A percentile compares a stretch with the other conserved stretches of the same genome.
Conservation (phyloP, 2,113 vertebrate genomes). For the Fukomys damarensis region DNA sequence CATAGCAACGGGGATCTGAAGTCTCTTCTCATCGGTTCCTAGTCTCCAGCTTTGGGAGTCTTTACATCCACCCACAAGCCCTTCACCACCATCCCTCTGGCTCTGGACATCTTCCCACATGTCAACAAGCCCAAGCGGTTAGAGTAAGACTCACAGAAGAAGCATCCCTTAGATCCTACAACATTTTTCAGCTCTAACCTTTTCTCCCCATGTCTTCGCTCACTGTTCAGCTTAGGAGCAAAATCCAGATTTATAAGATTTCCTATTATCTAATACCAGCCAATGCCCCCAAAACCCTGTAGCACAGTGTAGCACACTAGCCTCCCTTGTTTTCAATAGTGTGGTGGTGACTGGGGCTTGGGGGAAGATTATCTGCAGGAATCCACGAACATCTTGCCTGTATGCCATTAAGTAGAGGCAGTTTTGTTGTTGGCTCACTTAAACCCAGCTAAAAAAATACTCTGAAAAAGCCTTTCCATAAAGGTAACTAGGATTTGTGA, state of each 20-base stretch:
- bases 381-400: not conserved
- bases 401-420: not conserved
- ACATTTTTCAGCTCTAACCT: not conserved
- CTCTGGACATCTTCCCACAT: not conserved
- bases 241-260: not conserved
- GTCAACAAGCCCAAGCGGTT: not conserved
- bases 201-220: not conserved
- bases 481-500: not conserved
- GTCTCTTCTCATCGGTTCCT: not conserved
- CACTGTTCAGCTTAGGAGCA: not conserved
- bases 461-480: not conserved
- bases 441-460: not conserved
- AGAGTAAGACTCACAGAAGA: not conserved
- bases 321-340: not conserved
- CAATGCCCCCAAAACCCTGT: not conserved
- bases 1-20: not conserved
- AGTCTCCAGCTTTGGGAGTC: not conserved
- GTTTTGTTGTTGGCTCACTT: not conserved
- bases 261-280: not conserved
- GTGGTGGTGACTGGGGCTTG: not conserved
- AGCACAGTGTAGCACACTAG: not conserved
- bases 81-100: not conserved
- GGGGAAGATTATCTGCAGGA: accelerated
- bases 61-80: not conserved
- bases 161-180: not conserved